These are phyloP conservation scores for Sycobia sp. DNA, from an alignment of 1,140 invertebrate species.

Conservation along the genomic window DNA sequence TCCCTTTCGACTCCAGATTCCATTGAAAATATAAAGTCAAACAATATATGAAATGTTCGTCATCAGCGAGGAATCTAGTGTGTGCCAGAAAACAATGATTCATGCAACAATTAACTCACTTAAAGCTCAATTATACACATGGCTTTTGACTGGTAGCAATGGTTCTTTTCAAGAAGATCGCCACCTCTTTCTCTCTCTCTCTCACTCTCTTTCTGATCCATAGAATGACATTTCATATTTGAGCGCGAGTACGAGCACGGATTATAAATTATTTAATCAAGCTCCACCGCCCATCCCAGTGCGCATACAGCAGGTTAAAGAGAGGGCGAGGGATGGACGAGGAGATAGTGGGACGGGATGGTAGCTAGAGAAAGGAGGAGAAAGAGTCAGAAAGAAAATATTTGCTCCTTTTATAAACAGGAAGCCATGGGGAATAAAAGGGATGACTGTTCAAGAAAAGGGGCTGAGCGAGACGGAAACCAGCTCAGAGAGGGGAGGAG, in stretches of 20 bases:
- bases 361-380: not conserved
- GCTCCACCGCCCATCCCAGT: slow-evolving; percentile 21
- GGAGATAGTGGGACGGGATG: not conserved
- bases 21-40: too few species aligned
- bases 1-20: too few species aligned
- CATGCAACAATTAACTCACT: slow-evolving; percentile 27
- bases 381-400: slow-evolving; percentile 54
- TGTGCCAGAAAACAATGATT: too few species aligned
- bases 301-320: not conserved
- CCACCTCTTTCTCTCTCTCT: slow-evolving; percentile 1
- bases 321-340: not conserved
- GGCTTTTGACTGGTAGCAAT: slow-evolving; percentile 15
- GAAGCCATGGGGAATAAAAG: slow-evolving; percentile 8
- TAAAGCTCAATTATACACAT: slow-evolving; percentile 28
- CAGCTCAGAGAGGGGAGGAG: not conserved
- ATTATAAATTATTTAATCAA: slow-evolving; percentile 62
- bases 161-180: slow-evolving; percentile 40
- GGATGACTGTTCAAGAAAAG: not conserved
- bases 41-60: too few species aligned
- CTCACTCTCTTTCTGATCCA: slow-evolving; percentile 16
- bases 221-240: slow-evolving; percentile 52
- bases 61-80: too few species aligned
- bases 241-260: slow-evolving; percentile 32
- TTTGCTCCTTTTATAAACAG: slow-evolving; percentile 51
- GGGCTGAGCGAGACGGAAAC: too few species aligned